Evolutionary conservation across 2,797 vertebrate species (phyloP).

Genomic region (Hozukius guyotensis): DNA sequence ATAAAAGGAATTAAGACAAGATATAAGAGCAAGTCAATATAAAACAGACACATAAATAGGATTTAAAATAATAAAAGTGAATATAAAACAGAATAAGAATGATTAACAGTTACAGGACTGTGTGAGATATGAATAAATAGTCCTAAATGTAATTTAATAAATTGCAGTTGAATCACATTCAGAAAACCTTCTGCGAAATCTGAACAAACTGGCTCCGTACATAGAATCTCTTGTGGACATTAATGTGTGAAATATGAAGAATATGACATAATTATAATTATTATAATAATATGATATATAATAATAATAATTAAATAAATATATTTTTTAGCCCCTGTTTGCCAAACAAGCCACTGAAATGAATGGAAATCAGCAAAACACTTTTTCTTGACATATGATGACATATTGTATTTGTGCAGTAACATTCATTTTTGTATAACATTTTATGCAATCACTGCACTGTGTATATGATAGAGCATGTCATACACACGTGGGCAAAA

Average conservation of each 20-base stretch:
- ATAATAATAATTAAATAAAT: too few relatives aligned
- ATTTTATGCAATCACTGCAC: neutral
- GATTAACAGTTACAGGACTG: neutral
- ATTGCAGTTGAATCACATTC: neutral
- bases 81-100: neutral
- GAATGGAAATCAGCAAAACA: neutral
- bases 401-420: neutral
- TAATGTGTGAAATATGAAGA: neutral
- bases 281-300: neutral
- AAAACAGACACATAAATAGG: neutral
- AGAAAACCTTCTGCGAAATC: neutral
- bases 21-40: neutral
- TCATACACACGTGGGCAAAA: too few relatives aligned
- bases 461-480: neutral
- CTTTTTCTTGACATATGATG: neutral
- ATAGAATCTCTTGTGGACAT: neutral
- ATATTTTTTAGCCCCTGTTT: neutral
- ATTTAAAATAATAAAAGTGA: neutral
- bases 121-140: neutral
- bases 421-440: neutral
- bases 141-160: neutral
- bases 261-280: neutral
- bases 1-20: too few relatives aligned
- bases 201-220: neutral
- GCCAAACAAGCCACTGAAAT: neutral